Percentiles rank a stretch among this genome's conserved stretches.
phyloP scores from a whole-genome alignment of 2,888 invertebrate genomes.

The Artemia sp. region DNA sequence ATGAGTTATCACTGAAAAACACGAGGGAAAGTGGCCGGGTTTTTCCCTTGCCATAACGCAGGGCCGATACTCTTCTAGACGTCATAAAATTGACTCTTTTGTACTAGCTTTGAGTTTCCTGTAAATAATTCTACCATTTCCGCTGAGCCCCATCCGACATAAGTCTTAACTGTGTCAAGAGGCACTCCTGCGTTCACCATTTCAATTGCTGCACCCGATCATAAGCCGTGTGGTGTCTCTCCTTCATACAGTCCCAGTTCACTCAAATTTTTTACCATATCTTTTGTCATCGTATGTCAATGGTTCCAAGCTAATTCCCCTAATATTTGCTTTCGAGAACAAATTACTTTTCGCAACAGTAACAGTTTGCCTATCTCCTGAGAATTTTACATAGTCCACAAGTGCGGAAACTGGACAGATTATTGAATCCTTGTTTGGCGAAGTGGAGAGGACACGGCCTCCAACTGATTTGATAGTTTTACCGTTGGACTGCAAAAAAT shows the following conservation, averaged over 20 bases:
- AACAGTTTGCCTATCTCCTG: not conserved
- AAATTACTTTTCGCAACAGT: not conserved
- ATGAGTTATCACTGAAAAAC: no score
- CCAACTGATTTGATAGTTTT: not conserved
- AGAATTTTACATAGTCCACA: not conserved
- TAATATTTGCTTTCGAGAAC: not conserved
- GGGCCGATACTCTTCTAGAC: not conserved
- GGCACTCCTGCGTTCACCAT: not conserved
- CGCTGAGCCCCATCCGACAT: not conserved
- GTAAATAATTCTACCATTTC: not conserved
- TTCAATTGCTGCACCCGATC: not conserved
- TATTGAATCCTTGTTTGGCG: not conserved
- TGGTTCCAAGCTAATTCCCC: not conserved
- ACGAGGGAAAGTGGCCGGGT: no score
- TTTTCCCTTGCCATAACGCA: no score
- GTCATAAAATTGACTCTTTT: not conserved
- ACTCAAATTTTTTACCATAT: not conserved
- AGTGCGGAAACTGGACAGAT: not conserved
- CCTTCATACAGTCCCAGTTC: not conserved
- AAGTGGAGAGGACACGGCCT: not conserved
- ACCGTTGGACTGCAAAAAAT: not conserved
- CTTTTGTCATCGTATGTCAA: no score
- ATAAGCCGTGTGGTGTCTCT: not conserved
- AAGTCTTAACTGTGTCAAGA: not conserved
- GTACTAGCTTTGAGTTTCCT: not conserved